phyloP scores from a whole-genome alignment of 2,113 vertebrate genomes.

The Dinomys branickii region DNA sequence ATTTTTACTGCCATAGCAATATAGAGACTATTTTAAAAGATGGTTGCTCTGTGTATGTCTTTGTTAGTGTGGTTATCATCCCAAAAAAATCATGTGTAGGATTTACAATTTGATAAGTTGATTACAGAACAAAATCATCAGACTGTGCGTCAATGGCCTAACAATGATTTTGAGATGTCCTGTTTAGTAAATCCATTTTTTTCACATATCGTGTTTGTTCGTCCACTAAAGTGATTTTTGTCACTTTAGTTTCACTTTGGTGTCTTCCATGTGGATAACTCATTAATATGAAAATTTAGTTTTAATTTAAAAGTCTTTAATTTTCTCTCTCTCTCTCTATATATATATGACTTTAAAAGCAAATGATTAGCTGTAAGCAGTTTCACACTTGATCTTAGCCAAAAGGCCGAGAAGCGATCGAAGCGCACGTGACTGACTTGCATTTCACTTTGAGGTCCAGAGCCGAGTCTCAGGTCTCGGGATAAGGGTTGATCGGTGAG shows the following conservation, averaged over 20 bases:
- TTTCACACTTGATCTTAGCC: no score
- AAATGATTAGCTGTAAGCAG: neutral
- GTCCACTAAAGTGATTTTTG: neutral
- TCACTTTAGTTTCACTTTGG: neutral
- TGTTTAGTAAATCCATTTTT: constrained; percentile 43
- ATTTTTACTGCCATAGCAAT: neutral
- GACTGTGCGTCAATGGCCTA: neutral
- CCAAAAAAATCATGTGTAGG: neutral
- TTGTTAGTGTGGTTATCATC: neutral
- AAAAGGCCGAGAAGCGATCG: no score
- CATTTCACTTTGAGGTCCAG: constrained; percentile 60
- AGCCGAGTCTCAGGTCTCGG: constrained; percentile 55
- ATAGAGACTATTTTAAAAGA: neutral
- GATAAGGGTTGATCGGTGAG: constrained; percentile 25
- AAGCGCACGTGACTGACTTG: constrained; percentile 53
- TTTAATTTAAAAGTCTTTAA: constrained; percentile 9
- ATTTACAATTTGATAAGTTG: neutral
- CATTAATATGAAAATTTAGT: neutral
- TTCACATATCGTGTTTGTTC: neutral
- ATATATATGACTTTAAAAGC: neutral
- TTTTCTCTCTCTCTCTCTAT: neutral
- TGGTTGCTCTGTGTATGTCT: neutral
- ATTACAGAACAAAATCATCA: neutral
- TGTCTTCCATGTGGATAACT: neutral
- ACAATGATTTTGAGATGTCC: constrained; percentile 21